Conservation (phyloP, 2,797 vertebrate species). For the Masticophis lateralis region DNA sequence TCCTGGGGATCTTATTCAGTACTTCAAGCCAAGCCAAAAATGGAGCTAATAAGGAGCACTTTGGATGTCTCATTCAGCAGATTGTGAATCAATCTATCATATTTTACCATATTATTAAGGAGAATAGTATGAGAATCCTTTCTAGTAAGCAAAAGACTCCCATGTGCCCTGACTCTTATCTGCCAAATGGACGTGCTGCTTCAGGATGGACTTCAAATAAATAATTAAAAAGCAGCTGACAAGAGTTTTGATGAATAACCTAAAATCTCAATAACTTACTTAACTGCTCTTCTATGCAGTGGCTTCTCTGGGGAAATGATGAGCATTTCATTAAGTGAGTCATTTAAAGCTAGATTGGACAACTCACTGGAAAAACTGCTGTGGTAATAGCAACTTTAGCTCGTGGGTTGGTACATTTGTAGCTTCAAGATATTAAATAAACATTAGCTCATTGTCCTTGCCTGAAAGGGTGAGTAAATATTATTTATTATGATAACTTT, state of each 20-base stretch:
- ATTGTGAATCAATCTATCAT: background rate
- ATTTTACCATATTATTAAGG: background rate
- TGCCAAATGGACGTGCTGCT: constrained; percentile 2
- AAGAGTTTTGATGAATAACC: constrained; percentile 7
- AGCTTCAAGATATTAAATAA: constrained; percentile 33
- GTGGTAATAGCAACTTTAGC: constrained; percentile 23
- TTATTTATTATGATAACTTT: constrained; percentile 23
- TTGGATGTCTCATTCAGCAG: background rate
- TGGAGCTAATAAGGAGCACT: background rate
- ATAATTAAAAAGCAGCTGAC: constrained; percentile 10
- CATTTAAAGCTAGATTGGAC: constrained; percentile 36
- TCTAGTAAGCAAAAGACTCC: background rate
- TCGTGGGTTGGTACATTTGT: constrained; percentile 31
- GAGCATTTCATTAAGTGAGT: constrained; percentile 32
- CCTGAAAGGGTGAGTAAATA: constrained; percentile 19
- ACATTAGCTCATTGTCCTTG: constrained; percentile 35
- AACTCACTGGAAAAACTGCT: constrained; percentile 31
- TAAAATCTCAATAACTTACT: constrained; percentile 21
- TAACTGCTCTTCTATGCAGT: constrained; percentile 6
- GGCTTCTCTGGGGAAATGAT: constrained; percentile 5
- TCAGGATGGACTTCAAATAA: background rate
- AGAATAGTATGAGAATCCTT: background rate
- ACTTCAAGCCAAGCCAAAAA: background rate
- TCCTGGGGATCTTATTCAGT: background rate
- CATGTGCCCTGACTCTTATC: background rate